Base-by-base conservation (phyloP, 2,797 vertebrate species). In the Tachyglossus aculeatus region DNA sequence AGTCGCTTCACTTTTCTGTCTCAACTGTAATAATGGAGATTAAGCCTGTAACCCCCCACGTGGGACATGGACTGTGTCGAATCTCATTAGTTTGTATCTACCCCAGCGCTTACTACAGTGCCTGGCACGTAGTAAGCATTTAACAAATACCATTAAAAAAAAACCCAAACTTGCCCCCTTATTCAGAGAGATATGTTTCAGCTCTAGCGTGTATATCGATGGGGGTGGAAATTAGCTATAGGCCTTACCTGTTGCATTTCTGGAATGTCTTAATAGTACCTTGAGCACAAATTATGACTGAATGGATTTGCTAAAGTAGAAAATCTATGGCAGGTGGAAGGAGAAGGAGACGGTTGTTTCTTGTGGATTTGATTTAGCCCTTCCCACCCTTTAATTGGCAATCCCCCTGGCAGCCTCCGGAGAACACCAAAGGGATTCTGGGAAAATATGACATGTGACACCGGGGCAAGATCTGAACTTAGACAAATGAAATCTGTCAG, bases 401-500 rank as follows among this genome's bases (percentile, higher is more conserved):
- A 82, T 58, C 70, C 80, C 78, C 59, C 81, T 89, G 86, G 56
- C 80, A 85, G 80, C 85, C 81, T 81, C 67, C 87, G 89, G 91
- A 82, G 84, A 89, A 87, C 90, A 93, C 90, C 77, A 76, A 82
- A 78, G 74, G 79, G 88, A 77, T 88, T 88, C 90, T 89, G 90
- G 93, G 90, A 91, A 87, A 90, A 91, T 87, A 77, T 95, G 94
- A 94, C 94, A 94, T 88, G 89, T 93, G 95, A 94, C 94, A 95
- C 86, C 25, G 65, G 93, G 93, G 88, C 92, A 91, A 89, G 89
- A 90, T 91, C 88, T 91, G 89, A 90, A 89, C 88, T 90, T 90
- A 90, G 82, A 95, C 93, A 96, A 96, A 96, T 95, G 91, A 92
- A 95, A 93, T 90, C 92, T 96, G 95, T 94, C 95, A 95, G 93